A percentile compares a stretch with the other conserved stretches of the same genome.
phyloP scores from a whole-genome alignment of 2,888 invertebrate genomes.

The Hydroisotoma schaefferi region DNA sequence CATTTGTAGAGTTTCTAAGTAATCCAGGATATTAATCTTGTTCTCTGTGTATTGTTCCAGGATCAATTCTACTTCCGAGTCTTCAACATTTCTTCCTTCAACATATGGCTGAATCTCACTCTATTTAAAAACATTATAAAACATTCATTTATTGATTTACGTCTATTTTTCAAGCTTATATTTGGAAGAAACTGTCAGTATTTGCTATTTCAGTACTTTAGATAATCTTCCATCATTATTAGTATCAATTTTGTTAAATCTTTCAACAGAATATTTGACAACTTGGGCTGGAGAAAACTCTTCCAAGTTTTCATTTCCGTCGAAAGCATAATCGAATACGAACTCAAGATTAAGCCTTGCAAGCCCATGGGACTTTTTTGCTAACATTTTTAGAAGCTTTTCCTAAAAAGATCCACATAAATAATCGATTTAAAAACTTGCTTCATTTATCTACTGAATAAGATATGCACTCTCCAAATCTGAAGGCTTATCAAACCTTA shows the following conservation, averaged over 20 bases:
- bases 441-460: too few relatives aligned
- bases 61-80: background rate
- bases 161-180: background rate
- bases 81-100: background rate
- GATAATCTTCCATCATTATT: slow-evolving; percentile 22
- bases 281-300: slow-evolving; percentile 9
- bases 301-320: background rate
- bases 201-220: slow-evolving; percentile 1
- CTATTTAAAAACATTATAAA: background rate
- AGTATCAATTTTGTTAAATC: slow-evolving; percentile 21
- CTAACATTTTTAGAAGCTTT: background rate
- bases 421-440: background rate
- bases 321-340: background rate
- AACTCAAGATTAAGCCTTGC: background rate
- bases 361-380: too few relatives aligned
- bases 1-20: slow-evolving; percentile 6
- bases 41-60: background rate
- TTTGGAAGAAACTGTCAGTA: too few relatives aligned
- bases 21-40: slow-evolving; percentile 11
- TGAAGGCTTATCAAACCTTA: too few relatives aligned
- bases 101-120: slow-evolving; percentile 11
- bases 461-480: too few relatives aligned
- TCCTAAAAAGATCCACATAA: background rate
- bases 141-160: background rate
- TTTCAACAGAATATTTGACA: slow-evolving; percentile 2